These are phyloP conservation scores for Halichoerus grypus DNA, from an alignment of 2,113 vertebrate genomes.

Conservation along the genomic window DNA sequence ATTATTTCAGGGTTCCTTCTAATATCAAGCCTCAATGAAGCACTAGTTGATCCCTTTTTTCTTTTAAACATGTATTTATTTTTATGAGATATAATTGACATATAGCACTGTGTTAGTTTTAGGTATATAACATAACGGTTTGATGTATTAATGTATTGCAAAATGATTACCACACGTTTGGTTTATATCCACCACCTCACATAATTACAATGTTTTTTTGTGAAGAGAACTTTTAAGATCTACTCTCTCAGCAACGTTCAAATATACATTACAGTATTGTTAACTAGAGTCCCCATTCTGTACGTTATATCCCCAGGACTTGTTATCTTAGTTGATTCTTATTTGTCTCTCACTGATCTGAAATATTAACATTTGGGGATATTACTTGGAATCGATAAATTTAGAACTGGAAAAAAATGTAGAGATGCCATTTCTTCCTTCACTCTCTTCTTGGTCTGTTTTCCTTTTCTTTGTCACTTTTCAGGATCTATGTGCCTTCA, in stretches of 20 bases:
- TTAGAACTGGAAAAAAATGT: background rate
- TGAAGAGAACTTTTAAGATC: background rate
- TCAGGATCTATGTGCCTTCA: background rate
- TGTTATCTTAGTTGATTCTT: background rate
- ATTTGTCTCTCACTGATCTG: background rate
- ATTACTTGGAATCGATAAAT: background rate
- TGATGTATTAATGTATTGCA: background rate
- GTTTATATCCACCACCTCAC: background rate
- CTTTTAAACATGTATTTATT: background rate
- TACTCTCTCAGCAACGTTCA: background rate
- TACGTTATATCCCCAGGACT: background rate
- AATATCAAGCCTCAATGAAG: background rate
- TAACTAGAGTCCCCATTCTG: background rate
- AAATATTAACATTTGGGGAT: background rate
- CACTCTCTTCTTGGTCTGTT: background rate
- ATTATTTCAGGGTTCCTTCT: background rate
- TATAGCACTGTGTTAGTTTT: background rate
- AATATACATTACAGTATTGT: background rate
- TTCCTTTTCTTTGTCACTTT: background rate
- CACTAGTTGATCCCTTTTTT: background rate
- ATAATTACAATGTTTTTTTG: background rate
- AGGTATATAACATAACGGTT: background rate
- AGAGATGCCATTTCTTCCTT: background rate
- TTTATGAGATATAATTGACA: background rate
- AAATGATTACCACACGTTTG: background rate